Base-by-base conservation (phyloP, 2,113 vertebrate species). In the Steatornis caripensis region DNA sequence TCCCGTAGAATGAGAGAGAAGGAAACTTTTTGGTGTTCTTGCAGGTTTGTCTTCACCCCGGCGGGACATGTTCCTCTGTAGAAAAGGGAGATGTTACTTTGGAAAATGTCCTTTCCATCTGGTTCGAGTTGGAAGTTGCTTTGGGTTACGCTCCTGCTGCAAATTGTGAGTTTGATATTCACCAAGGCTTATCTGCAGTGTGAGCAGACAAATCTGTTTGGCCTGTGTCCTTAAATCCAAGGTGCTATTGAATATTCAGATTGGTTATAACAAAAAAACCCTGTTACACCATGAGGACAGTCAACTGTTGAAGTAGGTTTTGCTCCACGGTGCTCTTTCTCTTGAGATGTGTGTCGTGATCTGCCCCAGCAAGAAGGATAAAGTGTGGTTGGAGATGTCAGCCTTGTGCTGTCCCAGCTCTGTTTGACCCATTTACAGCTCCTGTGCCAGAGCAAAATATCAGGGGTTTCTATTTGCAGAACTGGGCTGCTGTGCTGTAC, bases 81-180 rank as follows among this genome's bases (percentile, higher is more conserved):
- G 0, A 41, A 2, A 3, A 27, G 96, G 97, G 3, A 3, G 2
- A 17, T 97, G 97, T 29, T 6, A 89, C 61, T 84, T 20, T 18
- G 89, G 97, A 68, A 0, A 1, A 6, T 97, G 97, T 37, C 97
- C 96, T 9, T 0, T 45, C 41, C 22, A 57, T 6, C 4, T 78
- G n/a, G 0, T 91, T 14, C 93, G 1, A 64, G 65, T 32, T 65
- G 97, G 95, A 39, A 53, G 1, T 0, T 97, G 97, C 69, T 55
- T 93, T 22, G 89, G 95, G 34, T 45, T 97, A 81, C 83, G 83
- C 12, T 20, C 21, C 72, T 97, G 97, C 86, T 97, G 97, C 84
- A 94, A 96, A 68, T 0, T 0, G 97, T 97, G 62, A 95, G 97
- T 95, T 70, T 43, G 23, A 32, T 0, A 0, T 70, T 75, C 60